Evolutionary conservation across 2,797 vertebrate genomes (phyloP), one percentile per base, ranked within the genome.

Genomic region (Bufotes viridis): DNA sequence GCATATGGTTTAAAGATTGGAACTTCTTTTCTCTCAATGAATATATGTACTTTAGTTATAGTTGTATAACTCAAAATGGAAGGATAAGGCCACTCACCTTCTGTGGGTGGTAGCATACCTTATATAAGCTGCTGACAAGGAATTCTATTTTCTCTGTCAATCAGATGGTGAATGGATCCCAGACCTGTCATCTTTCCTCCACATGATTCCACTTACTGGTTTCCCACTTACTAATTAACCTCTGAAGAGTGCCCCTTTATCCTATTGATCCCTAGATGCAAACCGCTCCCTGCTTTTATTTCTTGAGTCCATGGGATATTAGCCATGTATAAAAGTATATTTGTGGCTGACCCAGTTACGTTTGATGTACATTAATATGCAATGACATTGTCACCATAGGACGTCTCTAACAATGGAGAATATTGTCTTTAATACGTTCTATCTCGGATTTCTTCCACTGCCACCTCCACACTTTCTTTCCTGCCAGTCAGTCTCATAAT

Each of bases 401-500:
- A 61, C 49, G 42, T 49, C 74, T 75, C 10, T 20, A n/a, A 20
- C 20, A 82, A 55, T 76, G 15, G 24, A 69, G 17, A 78, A 69
- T 78, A 65, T 70, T 76, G 60, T 61, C 29, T 60, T 86, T 63
- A 86, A 83, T 74, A 9, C 61, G 69, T 86, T 87, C 74, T 87
- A 76, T 89, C 88, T 87, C 9, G 22, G 34, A 79, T 89, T 79
- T 72, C 81, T 57, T 70, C 61, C 84, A 60, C 55, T 89, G 80
- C 88, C 88, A 83, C 88, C 84, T 81, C 88, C 88, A 89, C 88
- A 87, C 55, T 82, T 86, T 86, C 88, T 51, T 85, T 87, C 72
- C 84, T 89, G 88, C 87, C 88, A 87, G 29, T 89, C 84, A 86
- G 69, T n/a, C 61, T 76, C n/a, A 83, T 89, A 89, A 89, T 89